Conservation (phyloP, 92 coral and sea anemone genomes). For the Plumapathes pennacea region DNA sequence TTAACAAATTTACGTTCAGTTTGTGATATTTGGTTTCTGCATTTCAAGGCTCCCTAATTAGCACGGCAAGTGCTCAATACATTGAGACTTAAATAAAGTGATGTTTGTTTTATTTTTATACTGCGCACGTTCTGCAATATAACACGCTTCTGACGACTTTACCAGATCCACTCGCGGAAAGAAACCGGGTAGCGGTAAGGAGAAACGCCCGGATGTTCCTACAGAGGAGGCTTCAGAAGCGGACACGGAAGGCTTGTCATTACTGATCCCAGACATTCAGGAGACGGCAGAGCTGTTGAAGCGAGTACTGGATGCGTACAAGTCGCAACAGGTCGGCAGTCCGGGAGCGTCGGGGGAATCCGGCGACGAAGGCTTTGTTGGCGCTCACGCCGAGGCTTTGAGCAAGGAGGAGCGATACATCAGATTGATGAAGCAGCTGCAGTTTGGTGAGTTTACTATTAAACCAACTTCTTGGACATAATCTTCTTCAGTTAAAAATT, state of each 20-base stretch:
- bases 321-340: conserved; percentile 40
- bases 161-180: too few species aligned
- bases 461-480: too few species aligned
- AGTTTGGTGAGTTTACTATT: conserved; percentile 89
- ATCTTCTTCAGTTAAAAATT: not conserved
- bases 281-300: conserved; percentile 82
- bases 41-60: too few species aligned
- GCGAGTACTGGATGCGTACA: conserved; percentile 60
- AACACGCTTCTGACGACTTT: too few species aligned
- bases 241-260: conserved; percentile 93
- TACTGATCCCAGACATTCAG: conserved; percentile 94
- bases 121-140: too few species aligned
- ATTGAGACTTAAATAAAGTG: too few species aligned
- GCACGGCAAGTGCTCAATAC: too few species aligned
- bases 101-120: too few species aligned
- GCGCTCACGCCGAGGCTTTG: conserved; percentile 22
- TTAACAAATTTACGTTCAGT: too few species aligned
- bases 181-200: too few species aligned
- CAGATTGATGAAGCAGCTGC: conserved; percentile 77
- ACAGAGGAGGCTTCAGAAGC: conserved; percentile 61
- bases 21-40: too few species aligned
- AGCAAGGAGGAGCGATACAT: conserved; percentile 84
- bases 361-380: conserved; percentile 2
- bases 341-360: not conserved
- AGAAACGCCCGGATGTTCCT: not conserved